Base-by-base conservation (phyloP, 2,888 invertebrate genomes). In the Julus scandinavius region DNA sequence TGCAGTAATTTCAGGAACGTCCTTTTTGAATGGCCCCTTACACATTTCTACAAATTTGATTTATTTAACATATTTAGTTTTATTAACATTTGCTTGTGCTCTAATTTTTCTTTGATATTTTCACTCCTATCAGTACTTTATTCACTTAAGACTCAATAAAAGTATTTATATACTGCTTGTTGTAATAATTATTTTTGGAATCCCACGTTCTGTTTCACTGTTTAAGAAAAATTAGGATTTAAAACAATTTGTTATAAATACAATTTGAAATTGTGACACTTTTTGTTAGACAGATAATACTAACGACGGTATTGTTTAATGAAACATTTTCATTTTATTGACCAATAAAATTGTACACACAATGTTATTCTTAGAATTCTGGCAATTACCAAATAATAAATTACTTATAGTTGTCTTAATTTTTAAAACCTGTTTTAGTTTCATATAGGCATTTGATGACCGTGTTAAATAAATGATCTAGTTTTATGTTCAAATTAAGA, bases 371-470 rank as follows among this genome's bases (percentile, higher is more conserved):
- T 63, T 38, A 15, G 15, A 80, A 9, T 9, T 2, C 38, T 15
- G 2, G 13, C 13, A 80, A 38, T 7, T 80, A 15, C 1, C 38
- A 38, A 13, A 80, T 80, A 15, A 15, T 80, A 38, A 13, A 80
- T 80, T 15, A 80, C 80, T 38, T 40, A n/a, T n/a, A 1, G 38
- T 13, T n/a, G 2, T 7, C 5, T 80, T 38, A 80, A 11, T 80
- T 20, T 20, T 72, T 72, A 72, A 63, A 38, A 80, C 80, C 80
- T 80, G 80, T 80, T 80, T 15, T 80, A 72, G 20, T 80, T 38
- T 29, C 29, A 29, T 7, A 45, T 45, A 7, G 5, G 3, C 54
- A 54, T 80, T 80, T 80, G 80, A 29, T 80, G 38, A 80, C 38
- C 13, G 3, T 80, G 13, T 80, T 80, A 38, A 80, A 80, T 38